phyloP scores from a whole-genome alignment of 2,113 vertebrate genomes.

The Platanista minor region DNA sequence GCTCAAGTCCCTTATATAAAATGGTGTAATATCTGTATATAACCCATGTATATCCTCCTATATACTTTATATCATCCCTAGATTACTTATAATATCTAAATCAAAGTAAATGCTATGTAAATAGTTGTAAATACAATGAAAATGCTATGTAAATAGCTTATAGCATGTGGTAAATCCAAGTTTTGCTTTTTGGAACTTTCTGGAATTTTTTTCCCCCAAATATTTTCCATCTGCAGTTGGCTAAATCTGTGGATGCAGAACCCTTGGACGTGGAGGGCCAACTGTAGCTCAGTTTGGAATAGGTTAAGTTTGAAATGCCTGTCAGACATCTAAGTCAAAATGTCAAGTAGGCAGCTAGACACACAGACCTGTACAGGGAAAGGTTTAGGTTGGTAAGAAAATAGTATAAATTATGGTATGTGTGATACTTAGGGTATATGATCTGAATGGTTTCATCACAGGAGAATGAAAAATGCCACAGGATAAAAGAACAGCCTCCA shows the following conservation, averaged over 20 bases:
- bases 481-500: slow-evolving; percentile 9
- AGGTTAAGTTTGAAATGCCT: not conserved
- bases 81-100: not conserved
- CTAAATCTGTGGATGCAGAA: not conserved
- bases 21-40: not conserved
- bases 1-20: not conserved
- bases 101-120: not conserved
- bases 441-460: not conserved
- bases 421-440: not conserved
- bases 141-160: not conserved
- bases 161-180: not conserved
- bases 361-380: not conserved
- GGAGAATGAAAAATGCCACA: not conserved
- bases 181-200: not conserved
- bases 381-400: not conserved
- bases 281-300: not conserved
- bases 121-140: not conserved
- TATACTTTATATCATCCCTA: not conserved
- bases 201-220: not conserved
- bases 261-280: not conserved
- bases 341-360: not conserved
- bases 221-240: not conserved
- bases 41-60: not conserved
- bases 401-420: not conserved
- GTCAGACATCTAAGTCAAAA: not conserved